Conservation (phyloP, 2,113 vertebrate species). For the Paraplagusia blochii region DNA sequence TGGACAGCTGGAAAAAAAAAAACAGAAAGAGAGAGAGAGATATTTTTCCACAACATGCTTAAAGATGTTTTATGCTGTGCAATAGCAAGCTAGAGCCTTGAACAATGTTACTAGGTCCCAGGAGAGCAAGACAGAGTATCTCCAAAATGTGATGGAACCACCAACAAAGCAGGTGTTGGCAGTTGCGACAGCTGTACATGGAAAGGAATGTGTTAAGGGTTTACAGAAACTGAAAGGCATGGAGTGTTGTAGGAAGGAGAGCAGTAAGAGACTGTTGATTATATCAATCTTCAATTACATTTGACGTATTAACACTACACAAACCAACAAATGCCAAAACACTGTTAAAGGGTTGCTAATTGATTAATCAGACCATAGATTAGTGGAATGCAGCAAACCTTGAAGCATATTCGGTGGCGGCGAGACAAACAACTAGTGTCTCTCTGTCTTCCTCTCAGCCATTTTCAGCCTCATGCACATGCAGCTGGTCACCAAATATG, state of each 20-base stretch:
- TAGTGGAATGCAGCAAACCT: too few species aligned
- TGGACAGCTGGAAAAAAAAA: slow-evolving; percentile 46
- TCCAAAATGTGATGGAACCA: slow-evolving; percentile 58
- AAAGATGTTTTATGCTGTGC: slow-evolving; percentile 57
- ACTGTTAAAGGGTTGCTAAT: too few species aligned
- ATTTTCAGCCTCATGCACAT: too few species aligned
- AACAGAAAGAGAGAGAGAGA: slow-evolving; percentile 25
- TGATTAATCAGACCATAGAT: too few species aligned
- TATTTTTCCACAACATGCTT: slow-evolving; percentile 46
- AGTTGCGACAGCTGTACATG: slow-evolving; percentile 13
- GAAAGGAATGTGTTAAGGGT: slow-evolving; percentile 49
- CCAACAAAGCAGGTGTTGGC: slow-evolving; percentile 34
- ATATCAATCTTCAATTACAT: too few species aligned
- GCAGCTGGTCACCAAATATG: slow-evolving; percentile 65
- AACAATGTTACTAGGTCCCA: slow-evolving; percentile 49
- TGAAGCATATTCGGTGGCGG: slow-evolving; percentile 12
- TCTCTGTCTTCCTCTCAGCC: too few species aligned
- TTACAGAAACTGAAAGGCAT: slow-evolving; percentile 23
- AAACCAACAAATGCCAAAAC: too few species aligned
- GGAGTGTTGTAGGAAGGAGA: neutral
- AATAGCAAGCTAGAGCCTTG: slow-evolving; percentile 40
- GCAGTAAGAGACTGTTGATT: neutral
- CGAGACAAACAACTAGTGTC: slow-evolving; percentile 33
- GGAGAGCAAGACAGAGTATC: slow-evolving; percentile 44
- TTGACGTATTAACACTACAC: too few species aligned